Conservation (phyloP, 2,113 vertebrate species). For the Bubo blakistoni region DNA sequence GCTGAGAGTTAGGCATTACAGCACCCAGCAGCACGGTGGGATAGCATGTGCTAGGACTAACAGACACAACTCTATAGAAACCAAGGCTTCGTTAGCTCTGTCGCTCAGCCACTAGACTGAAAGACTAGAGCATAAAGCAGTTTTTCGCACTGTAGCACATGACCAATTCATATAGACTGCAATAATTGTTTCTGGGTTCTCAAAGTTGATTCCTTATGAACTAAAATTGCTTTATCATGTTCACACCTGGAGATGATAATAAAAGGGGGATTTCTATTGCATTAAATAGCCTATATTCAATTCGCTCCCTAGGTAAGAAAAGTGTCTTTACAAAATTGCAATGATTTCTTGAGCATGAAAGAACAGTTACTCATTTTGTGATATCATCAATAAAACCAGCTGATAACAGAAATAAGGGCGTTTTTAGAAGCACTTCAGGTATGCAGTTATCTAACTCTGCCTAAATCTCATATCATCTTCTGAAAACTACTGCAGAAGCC, state of each 20-base stretch:
- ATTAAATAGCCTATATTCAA: background rate
- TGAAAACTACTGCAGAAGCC: background rate
- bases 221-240: background rate
- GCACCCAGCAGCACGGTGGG: rapidly evolving
- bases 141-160: background rate
- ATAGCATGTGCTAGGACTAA: background rate
- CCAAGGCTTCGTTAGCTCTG: background rate
- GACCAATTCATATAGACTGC: background rate
- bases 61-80: background rate
- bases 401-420: background rate
- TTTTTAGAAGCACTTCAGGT: background rate
- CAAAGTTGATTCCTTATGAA: background rate
- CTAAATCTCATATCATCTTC: background rate
- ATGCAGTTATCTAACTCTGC: background rate
- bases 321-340: background rate
- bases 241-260: background rate
- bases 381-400: background rate
- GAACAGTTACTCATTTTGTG: background rate
- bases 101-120: background rate
- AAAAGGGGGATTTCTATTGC: background rate
- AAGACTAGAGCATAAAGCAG: background rate
- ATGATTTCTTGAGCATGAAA: background rate
- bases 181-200: background rate
- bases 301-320: background rate
- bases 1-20: background rate